Conservation (phyloP, 2,888 invertebrate species). For the Leptinotarsa rubiginosa region DNA sequence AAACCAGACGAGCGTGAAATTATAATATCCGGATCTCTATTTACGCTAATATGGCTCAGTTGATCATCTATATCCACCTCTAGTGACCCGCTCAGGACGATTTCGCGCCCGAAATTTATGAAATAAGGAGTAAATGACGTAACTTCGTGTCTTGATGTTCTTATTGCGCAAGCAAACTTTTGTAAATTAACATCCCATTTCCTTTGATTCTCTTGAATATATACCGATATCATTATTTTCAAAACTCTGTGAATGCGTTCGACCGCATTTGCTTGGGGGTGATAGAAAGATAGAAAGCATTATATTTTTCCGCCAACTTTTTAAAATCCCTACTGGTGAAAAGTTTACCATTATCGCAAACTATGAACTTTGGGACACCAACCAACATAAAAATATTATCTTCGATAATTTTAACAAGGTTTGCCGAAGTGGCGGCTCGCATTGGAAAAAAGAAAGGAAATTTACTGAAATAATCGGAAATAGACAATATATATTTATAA, state of each 20-base stretch:
- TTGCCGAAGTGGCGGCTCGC: neutral
- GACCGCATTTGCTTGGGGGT: slow-evolving; percentile 39
- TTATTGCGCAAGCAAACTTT: slow-evolving; percentile 30
- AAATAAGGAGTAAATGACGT: slow-evolving; percentile 33
- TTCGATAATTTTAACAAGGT: neutral
- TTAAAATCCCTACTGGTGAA: neutral
- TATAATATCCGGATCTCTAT: neutral
- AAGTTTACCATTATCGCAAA: neutral
- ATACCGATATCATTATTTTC: slow-evolving; percentile 34
- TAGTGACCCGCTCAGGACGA: slow-evolving; percentile 9
- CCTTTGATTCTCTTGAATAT: slow-evolving; percentile 25
- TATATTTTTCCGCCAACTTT: slow-evolving; percentile 10
- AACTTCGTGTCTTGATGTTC: slow-evolving; percentile 29
- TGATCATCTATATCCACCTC: neutral
- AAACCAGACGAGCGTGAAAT: neutral
- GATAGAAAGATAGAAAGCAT: slow-evolving; percentile 34
- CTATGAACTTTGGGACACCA: slow-evolving; percentile 14
- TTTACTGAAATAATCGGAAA: slow-evolving; percentile 1
- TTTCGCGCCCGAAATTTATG: slow-evolving; percentile 34
- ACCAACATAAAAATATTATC: slow-evolving; percentile 18
- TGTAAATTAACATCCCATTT: slow-evolving; percentile 30
- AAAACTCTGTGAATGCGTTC: slow-evolving; percentile 42
- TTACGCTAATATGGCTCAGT: neutral
- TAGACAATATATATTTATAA: neutral
- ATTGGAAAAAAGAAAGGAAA: slow-evolving; percentile 26